Conservation (phyloP, 2,797 vertebrate species). For the Oreochromis mossambicus region DNA sequence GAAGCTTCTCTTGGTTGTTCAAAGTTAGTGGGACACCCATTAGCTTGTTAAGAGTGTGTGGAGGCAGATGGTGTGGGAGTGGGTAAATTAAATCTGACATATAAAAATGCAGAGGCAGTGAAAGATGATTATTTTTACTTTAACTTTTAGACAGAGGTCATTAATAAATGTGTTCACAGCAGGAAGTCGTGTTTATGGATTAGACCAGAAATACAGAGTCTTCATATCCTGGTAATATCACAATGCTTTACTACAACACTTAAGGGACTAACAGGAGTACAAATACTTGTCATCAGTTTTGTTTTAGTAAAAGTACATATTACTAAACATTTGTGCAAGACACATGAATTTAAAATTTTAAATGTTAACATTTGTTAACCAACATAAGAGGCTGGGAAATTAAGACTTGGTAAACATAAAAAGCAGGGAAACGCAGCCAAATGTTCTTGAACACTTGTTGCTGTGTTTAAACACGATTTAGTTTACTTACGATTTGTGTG, state of each 20-base stretch:
- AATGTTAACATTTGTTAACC: background rate
- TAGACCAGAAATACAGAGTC: background rate
- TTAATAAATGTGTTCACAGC: background rate
- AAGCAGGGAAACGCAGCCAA: background rate
- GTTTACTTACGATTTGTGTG: fast-evolving
- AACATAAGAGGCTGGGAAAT: background rate
- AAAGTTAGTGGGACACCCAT: slow-evolving; percentile 16
- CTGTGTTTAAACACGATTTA: background rate
- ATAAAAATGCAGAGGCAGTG: slow-evolving; percentile 15
- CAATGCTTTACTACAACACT: background rate
- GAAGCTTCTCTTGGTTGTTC: background rate
- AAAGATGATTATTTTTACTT: slow-evolving; percentile 19
- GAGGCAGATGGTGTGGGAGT: slow-evolving; percentile 35
- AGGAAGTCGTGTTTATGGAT: background rate
- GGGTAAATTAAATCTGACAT: slow-evolving; percentile 40
- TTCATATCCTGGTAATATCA: background rate
- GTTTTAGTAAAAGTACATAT: background rate
- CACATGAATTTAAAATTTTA: background rate
- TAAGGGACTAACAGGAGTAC: background rate
- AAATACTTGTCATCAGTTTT: background rate
- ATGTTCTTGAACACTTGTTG: background rate
- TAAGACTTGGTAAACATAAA: background rate
- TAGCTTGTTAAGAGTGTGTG: slow-evolving; percentile 31
- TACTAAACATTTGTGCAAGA: background rate
- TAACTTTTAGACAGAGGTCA: background rate